phyloP scores from a whole-genome alignment of 1,140 invertebrate genomes.

The Papilio dardanus region DNA sequence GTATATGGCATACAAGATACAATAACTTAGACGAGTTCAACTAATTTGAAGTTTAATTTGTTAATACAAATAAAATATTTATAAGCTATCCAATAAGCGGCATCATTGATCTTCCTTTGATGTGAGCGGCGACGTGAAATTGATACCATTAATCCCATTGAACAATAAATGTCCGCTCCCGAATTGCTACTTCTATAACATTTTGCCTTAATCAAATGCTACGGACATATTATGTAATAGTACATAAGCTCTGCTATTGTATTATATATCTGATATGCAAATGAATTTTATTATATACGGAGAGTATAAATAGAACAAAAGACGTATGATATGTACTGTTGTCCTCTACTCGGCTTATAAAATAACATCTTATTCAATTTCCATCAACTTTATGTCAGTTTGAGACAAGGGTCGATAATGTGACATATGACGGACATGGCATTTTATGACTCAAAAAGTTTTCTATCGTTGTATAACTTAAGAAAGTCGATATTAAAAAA shows the following conservation, averaged over 20 bases:
- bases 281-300: background rate
- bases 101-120: conserved; percentile 22
- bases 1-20: no score
- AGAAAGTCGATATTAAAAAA: no score
- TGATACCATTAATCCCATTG: conserved; percentile 32
- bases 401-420: no score
- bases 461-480: no score
- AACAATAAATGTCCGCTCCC: conserved; percentile 26
- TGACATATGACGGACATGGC: no score
- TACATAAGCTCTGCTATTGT: background rate
- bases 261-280: background rate
- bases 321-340: no score
- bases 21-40: no score
- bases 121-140: conserved; percentile 29
- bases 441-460: no score
- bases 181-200: conserved; percentile 43
- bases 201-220: conserved; percentile 47
- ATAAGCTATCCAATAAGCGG: conserved; percentile 24
- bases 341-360: no score
- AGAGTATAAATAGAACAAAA: background rate
- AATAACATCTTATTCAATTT: no score
- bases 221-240: background rate
- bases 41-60: background rate
- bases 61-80: conserved; percentile 14
- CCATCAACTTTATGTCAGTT: no score